Conservation (phyloP, 2,113 vertebrate genomes). For the Oreochromis niloticus region DNA sequence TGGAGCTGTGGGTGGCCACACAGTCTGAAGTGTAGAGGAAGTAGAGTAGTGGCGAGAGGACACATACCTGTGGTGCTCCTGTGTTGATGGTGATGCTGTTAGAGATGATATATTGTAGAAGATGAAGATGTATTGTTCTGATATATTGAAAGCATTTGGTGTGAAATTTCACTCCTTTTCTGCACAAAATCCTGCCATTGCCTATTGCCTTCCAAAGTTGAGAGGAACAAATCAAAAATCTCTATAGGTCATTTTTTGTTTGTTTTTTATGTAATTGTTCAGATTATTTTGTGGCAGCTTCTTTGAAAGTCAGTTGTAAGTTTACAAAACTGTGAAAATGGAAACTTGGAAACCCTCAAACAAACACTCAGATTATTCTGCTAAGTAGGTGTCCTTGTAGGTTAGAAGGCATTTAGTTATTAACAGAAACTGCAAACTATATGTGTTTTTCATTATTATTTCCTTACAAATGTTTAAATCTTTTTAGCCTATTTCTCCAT, state of each 20-base stretch:
- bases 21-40: no score
- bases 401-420: no score
- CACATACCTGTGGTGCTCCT: no score
- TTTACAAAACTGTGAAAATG: background rate
- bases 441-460: no score
- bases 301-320: background rate
- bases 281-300: background rate
- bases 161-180: background rate
- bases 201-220: background rate
- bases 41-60: no score
- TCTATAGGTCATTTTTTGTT: background rate
- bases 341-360: background rate
- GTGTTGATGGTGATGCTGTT: no score
- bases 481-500: no score
- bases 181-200: background rate
- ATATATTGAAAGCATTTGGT: background rate
- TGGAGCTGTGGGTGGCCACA: no score
- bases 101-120: no score
- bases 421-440: no score
- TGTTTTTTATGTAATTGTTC: background rate
- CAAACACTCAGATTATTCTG: background rate
- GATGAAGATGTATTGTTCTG: background rate
- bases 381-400: background rate
- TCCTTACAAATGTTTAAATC: no score
- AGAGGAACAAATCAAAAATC: background rate